Evolutionary conservation across 2,113 vertebrate species (phyloP).

Genomic region (Cinclus mexicanus): DNA sequence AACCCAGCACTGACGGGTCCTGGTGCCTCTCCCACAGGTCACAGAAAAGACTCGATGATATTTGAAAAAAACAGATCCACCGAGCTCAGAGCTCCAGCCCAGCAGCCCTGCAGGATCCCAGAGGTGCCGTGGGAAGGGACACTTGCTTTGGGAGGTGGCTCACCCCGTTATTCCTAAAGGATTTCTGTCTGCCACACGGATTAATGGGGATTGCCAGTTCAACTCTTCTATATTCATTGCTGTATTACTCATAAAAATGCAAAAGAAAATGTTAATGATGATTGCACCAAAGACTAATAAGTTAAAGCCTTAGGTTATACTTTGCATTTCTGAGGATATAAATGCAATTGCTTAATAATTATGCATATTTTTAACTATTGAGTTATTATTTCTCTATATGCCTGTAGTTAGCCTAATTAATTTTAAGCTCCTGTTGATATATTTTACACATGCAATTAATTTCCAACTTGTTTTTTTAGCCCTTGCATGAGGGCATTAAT

Average conservation of each 20-base stretch:
- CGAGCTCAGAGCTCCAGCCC: background rate
- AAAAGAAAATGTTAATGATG: constrained; percentile 76
- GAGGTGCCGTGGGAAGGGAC: background rate
- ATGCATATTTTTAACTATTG: constrained; percentile 70
- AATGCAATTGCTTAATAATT: constrained; percentile 75
- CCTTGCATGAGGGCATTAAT: constrained; percentile 7
- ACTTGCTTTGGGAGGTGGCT: background rate
- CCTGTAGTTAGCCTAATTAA: constrained; percentile 72
- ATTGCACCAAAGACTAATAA: constrained; percentile 77
- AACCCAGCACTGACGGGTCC: accelerated
- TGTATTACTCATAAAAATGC: constrained; percentile 70
- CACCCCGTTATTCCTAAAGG: background rate
- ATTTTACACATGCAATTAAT: constrained; percentile 66
- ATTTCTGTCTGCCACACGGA: background rate
- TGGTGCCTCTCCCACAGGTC: accelerated
- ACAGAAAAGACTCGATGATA: accelerated
- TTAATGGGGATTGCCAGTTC: constrained; percentile 18
- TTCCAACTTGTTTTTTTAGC: constrained; percentile 27
- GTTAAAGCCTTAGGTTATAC: constrained; percentile 70
- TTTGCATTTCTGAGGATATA: constrained; percentile 68
- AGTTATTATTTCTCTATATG: constrained; percentile 67
- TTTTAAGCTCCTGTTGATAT: constrained; percentile 61
- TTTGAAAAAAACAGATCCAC: accelerated
- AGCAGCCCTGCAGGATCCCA: background rate
- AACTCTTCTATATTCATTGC: constrained; percentile 19